Evolutionary conservation across 2,113 vertebrate species (phyloP).

Genomic region (Syngnathus typhle): DNA sequence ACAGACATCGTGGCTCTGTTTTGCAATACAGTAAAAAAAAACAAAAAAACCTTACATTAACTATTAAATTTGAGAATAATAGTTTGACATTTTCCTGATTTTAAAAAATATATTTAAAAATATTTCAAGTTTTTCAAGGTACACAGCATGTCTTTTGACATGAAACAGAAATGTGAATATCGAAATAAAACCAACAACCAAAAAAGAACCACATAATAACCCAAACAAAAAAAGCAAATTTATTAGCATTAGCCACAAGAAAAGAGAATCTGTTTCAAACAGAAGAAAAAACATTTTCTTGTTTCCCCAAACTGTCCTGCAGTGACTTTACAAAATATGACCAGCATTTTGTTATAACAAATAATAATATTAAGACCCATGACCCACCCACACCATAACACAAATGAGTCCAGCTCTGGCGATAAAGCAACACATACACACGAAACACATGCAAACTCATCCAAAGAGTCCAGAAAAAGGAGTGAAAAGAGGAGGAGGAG

Average conservation of each 20-base stretch:
- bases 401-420: neutral
- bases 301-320: constrained; percentile 67
- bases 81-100: no score
- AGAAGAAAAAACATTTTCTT: constrained; percentile 23
- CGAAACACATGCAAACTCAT: constrained; percentile 2
- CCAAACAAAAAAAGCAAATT: constrained; percentile 52
- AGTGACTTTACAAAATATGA: constrained; percentile 71
- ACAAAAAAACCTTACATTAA: no score
- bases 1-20: no score
- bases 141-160: no score
- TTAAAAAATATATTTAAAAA: no score
- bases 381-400: neutral
- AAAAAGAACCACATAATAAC: constrained; percentile 11
- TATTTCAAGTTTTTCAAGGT: no score
- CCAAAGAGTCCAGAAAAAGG: constrained; percentile 27
- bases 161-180: no score
- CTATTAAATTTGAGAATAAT: no score
- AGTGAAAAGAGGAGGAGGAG: constrained; percentile 40
- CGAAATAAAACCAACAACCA: neutral
- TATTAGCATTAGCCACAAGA: constrained; percentile 61
- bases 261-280: constrained; percentile 61
- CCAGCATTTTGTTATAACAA: constrained; percentile 59
- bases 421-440: neutral
- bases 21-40: no score
- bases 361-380: neutral